Conservation (phyloP, 2,888 invertebrate genomes). For the Heliconius hortense region DNA sequence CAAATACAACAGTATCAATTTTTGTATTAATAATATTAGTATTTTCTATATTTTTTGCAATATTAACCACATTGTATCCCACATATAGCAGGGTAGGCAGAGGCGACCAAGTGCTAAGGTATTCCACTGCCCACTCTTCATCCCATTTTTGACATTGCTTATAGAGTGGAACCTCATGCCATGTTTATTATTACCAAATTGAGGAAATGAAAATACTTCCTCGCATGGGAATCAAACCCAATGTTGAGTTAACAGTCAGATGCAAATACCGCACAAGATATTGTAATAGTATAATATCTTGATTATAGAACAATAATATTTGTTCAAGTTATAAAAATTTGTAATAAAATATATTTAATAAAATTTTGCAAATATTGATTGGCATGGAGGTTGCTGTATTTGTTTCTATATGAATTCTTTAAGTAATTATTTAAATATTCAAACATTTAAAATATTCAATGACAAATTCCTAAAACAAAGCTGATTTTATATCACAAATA, state of each 20-base stretch:
- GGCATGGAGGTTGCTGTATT: background rate
- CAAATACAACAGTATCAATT: background rate
- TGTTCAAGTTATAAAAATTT: background rate
- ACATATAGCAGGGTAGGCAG: background rate
- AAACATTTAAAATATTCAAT: background rate
- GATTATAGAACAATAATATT: background rate
- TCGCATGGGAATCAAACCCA: background rate
- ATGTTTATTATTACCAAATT: too few relatives aligned
- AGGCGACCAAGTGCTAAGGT: background rate
- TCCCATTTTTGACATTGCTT: too few relatives aligned
- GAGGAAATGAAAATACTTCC: background rate
- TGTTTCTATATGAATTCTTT: background rate
- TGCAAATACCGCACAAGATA: background rate
- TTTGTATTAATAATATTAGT: background rate
- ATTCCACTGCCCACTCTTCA: too few relatives aligned
- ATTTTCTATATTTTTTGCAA: background rate
- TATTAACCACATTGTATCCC: background rate
- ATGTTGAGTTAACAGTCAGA: background rate
- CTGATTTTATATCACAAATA: slow-evolving; percentile 8
- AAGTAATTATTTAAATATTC: slow-evolving; percentile 19
- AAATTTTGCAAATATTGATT: background rate
- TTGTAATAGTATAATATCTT: background rate
- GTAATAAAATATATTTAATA: background rate
- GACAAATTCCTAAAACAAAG: background rate
- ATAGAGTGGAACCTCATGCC: too few relatives aligned